Evolutionary conservation across 2,113 vertebrate genomes (phyloP), one percentile per base, ranked within the genome.

Genomic region (Macquaria australasica): DNA sequence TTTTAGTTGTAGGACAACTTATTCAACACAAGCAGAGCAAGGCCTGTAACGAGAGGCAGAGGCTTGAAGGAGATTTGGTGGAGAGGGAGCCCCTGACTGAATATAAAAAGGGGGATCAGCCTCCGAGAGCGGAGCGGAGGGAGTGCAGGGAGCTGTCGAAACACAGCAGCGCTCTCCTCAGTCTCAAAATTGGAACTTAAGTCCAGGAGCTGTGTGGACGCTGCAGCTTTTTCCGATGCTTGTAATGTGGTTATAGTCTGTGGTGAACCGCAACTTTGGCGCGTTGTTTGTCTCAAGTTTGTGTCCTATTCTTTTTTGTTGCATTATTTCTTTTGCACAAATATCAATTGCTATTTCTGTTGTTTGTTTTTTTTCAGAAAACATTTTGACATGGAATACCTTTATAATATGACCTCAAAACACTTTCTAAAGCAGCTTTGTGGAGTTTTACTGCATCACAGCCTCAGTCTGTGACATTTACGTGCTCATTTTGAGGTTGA

Each of bases 1-100:
- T 76, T 83, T 89, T 82, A 89, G 74, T 89, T 88, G 80, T 88
- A 91, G 81, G 75, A 90, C 85, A 92, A 82, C 88, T 87, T 81
- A 86, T 83, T 91, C 66, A 87, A 89, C 86, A 90, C 81, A 73
- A 88, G 86, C 86, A 89, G 86, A 88, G 75, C 66, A 45, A 83
- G 88, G 82, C 85, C 86, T 16, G 56, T 81, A 87, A 88, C 69
- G 64, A 91, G 86, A 92, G 73, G 71, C 82, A 80, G 84, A 82
- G 82, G 89, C 82, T 92, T 81, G 86, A 60, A 56, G 82, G 86
- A 91, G 87, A 84, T 88, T 79, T 91, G 84, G 74, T 63, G 82
- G 73, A 83, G 82, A 74, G 73, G 59, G 68, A 79, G 80, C 56
- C 84, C 55, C 71, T 55, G 45, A 77, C 82, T 79, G 84, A 84